These are phyloP conservation scores for Rhynchomys soricoides DNA, from an alignment of 2,113 vertebrate species.

Conservation along the genomic window DNA sequence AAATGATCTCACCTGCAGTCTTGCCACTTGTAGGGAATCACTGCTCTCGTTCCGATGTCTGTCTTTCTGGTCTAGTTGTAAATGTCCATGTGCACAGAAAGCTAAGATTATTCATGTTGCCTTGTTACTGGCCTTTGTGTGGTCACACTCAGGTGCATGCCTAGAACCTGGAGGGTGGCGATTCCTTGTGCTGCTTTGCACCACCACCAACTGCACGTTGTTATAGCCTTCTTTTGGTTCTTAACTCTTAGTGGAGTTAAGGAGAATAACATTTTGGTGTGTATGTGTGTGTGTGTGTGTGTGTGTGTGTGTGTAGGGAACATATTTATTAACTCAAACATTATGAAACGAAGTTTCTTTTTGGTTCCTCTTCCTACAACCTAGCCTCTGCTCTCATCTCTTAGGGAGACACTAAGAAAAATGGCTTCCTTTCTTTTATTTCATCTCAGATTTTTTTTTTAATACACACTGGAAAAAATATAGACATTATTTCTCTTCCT, in stretches of 20 bases:
- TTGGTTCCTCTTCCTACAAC: not conserved
- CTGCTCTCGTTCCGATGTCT: constrained; percentile 26
- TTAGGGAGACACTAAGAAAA: not conserved
- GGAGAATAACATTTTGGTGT: not conserved
- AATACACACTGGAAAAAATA: not conserved
- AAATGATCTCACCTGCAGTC: constrained; percentile 35
- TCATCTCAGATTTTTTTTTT: not conserved
- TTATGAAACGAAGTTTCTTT: not conserved
- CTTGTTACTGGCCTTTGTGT: not conserved
- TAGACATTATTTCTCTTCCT: constrained; percentile 40
- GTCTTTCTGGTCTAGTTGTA: constrained; percentile 30
- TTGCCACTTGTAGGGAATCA: not conserved
- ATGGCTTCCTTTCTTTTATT: not conserved
- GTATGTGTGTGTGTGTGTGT: not conserved
- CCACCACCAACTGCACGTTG: not conserved
- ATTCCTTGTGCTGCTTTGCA: not conserved
- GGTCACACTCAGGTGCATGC: not conserved
- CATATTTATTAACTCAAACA: constrained; percentile 28
- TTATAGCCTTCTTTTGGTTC: not conserved
- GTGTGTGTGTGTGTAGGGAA: not conserved
- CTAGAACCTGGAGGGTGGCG: not conserved
- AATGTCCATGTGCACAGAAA: not conserved
- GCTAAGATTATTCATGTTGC: not conserved
- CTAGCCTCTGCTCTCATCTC: not conserved
- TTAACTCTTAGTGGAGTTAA: not conserved